Evolutionary conservation across 2,888 invertebrate species (phyloP).

Genomic region (Mermis nigrescens): DNA sequence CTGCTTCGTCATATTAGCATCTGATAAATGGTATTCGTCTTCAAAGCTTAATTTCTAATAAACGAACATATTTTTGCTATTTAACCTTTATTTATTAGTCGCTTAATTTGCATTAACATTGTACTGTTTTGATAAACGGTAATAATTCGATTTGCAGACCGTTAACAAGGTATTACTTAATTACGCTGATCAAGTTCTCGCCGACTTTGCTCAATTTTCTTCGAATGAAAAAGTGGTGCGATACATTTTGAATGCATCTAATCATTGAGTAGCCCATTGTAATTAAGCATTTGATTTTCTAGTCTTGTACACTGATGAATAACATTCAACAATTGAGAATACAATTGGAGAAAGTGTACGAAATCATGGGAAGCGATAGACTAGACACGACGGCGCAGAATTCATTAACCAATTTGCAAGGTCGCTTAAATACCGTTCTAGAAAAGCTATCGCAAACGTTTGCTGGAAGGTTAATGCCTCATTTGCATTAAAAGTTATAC

Average conservation of each 20-base stretch:
- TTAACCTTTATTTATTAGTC: no score
- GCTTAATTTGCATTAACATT: no score
- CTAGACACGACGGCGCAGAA: conserved; percentile 82
- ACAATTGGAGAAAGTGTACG: conserved; percentile 95
- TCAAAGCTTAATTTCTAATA: no score
- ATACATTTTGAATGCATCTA: background rate
- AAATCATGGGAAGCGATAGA: conserved; percentile 88
- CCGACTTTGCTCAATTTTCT: conserved; percentile 82
- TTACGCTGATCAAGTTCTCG: conserved; percentile 90
- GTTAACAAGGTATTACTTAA: conserved; percentile 91
- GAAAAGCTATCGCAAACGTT: conserved; percentile 86
- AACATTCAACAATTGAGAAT: conserved; percentile 96
- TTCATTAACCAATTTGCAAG: conserved; percentile 83
- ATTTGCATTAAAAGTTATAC: no score
- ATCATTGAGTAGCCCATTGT: background rate
- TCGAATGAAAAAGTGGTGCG: conserved; percentile 76
- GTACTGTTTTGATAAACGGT: no score
- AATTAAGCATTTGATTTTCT: conserved; percentile 14
- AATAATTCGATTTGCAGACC: no score
- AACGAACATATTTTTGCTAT: no score
- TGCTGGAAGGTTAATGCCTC: conserved; percentile 55
- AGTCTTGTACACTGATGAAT: conserved; percentile 99
- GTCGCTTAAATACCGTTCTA: conserved; percentile 72
- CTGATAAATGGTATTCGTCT: no score
- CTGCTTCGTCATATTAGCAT: no score